Conservation (phyloP, 2,888 invertebrate genomes). For the Drosophila glabriapex region DNA sequence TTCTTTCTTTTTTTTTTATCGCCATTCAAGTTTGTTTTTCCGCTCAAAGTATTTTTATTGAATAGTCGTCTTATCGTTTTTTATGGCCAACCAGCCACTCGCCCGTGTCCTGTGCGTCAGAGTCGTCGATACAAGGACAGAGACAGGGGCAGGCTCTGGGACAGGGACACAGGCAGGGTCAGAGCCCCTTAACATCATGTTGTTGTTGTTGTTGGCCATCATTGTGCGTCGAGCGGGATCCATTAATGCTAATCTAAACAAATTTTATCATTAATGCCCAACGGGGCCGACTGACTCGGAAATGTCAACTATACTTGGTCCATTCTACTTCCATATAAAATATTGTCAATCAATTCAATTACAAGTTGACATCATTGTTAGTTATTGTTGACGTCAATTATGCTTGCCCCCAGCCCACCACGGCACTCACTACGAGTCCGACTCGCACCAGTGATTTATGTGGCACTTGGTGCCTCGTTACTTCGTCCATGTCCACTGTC, state of each 20-base stretch:
- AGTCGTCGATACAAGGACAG: background rate
- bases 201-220: conserved; percentile 24
- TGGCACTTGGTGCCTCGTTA: conserved; percentile 58
- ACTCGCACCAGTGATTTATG: conserved; percentile 66
- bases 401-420: conserved; percentile 37
- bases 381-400: conserved; percentile 82
- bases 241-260: conserved; percentile 84
- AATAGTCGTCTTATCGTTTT: conserved; percentile 78
- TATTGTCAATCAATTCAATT: conserved; percentile 85
- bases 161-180: conserved; percentile 5
- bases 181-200: conserved; percentile 25
- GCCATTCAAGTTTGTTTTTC: conserved; percentile 84
- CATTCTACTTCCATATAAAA: conserved; percentile 68
- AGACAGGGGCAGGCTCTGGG: conserved; percentile 3
- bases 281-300: conserved; percentile 30
- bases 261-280: conserved; percentile 77
- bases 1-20: conserved; percentile 55
- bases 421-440: conserved; percentile 1
- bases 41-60: conserved; percentile 84
- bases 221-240: conserved; percentile 30
- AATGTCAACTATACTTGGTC: conserved; percentile 29
- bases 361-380: conserved; percentile 80
- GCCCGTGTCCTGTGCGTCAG: conserved; percentile 56
- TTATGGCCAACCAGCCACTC: conserved; percentile 69
- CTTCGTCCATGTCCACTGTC: conserved; percentile 26